These are phyloP conservation scores for Metacarcinus magister DNA, from an alignment of 2,888 invertebrate genomes.

Conservation along the genomic window DNA sequence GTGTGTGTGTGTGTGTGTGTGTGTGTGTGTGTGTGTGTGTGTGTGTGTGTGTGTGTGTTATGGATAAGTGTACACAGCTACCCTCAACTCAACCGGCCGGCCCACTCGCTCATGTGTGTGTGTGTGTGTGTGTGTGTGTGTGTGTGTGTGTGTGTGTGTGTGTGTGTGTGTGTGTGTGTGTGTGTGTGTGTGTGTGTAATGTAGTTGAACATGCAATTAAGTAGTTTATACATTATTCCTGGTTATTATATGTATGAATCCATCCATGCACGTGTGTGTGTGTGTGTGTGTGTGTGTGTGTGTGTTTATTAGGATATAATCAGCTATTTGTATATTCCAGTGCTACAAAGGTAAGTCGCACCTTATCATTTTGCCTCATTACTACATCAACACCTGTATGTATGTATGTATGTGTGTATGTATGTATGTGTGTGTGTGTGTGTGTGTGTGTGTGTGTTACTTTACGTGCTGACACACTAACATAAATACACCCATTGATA, in stretches of 20 bases:
- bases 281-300: not conserved
- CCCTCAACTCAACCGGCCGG: no score
- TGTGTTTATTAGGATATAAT: not conserved
- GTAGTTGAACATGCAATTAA: conserved; percentile 26
- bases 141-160: no score
- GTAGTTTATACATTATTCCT: conserved; percentile 1
- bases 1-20: conserved; percentile 53
- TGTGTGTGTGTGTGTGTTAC: conserved; percentile 27
- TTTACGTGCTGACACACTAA: not conserved
- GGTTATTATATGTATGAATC: not conserved
- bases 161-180: not conserved
- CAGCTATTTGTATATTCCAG: no score
- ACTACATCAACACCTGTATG: not conserved
- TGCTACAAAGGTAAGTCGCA: no score
- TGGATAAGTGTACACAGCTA: no score
- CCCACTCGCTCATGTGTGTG: conserved; percentile 30
- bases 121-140: conserved; percentile 8
- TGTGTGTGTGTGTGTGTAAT: not conserved
- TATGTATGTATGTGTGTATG: not conserved
- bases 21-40: conserved; percentile 40
- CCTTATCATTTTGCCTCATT: no score
- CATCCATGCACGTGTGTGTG: not conserved
- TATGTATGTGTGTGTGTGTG: not conserved
- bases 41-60: conserved; percentile 45
- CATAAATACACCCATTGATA: not conserved